Conservation (phyloP, 2,113 vertebrate species). For the Sinosuthora webbiana region DNA sequence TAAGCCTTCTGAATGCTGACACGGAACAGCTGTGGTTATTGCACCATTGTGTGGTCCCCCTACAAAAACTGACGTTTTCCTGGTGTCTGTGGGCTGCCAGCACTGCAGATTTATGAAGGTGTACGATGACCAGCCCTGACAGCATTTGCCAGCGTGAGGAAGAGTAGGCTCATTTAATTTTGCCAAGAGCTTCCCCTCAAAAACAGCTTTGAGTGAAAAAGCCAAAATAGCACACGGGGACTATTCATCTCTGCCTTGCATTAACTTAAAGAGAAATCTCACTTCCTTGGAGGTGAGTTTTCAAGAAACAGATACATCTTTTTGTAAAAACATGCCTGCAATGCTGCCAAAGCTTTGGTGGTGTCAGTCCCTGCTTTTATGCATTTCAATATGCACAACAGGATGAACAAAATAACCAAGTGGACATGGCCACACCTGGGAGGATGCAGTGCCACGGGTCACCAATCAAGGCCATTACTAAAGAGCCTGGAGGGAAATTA, state of each 20-base stretch:
- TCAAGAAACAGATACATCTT: not conserved
- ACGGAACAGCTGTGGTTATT: slow-evolving; percentile 34
- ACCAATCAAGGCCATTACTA: not conserved
- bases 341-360: not conserved
- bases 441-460: not conserved
- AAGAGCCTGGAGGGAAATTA: not conserved
- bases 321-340: not conserved
- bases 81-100: not conserved
- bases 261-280: slow-evolving; percentile 36
- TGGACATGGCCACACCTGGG: not conserved
- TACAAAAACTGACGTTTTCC: slow-evolving; percentile 45
- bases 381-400: not conserved
- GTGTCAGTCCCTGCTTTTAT: not conserved
- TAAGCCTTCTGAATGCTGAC: slow-evolving; percentile 19
- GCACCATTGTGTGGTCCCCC: slow-evolving; percentile 7
- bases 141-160: slow-evolving; percentile 19
- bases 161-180: slow-evolving; percentile 15
- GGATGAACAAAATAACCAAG: not conserved
- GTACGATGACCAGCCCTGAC: not conserved
- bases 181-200: slow-evolving; percentile 34
- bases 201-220: slow-evolving; percentile 42
- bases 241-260: slow-evolving; percentile 23
- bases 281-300: slow-evolving; percentile 16
- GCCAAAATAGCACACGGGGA: not conserved
- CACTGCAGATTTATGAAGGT: not conserved